Evolutionary conservation across 2,797 vertebrate genomes (phyloP), one percentile per base, ranked within the genome.

Genomic region (Urophycis tenuis): DNA sequence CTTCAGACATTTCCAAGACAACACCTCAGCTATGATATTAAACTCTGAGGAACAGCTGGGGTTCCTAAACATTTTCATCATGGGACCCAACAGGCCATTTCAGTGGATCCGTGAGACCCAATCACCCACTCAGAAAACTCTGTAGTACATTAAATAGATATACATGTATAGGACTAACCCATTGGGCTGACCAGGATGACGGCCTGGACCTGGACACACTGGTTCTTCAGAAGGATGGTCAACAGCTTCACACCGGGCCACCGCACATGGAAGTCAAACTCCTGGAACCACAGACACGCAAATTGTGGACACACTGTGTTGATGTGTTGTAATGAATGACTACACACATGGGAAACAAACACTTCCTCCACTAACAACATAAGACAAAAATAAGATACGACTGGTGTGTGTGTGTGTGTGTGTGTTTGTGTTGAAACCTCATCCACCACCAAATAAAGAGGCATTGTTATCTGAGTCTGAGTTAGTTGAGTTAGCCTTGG

Each of bases 191-290:
- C 96, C 34, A 99, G 92, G 83, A 99, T 94, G 82, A 99, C 93
- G 19, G 96, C 96, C 88, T 99, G 98, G 81, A 98, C 90, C 79
- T 96, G 96, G 78, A 92, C 87, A 17, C 96, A 95, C 81, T 97
- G 94, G 81, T 95, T 96, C 90, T 98, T 99, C 79, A 99, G 84
- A 6, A 99, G 92, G 32, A 94, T 95, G 0, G 97, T 99, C 72
- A 99, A 91, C 14, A 99, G 92, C 83, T 97, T 99, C 81, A 99
- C 96, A 17, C 92, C 95, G 1, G 98, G 97, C 97, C 97, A 99
- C 0, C 98, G 97, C 0, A 99, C 98, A 3, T 98, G 97, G 83
- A 99, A 99, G 88, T 99, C 98, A 92, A 99, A 99, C 74, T 99
- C 98, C 98, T 99, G 80, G 78, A 84, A 75, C 29, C 29, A 81